These are phyloP conservation scores for Chromoteleia sp. DNA, from an alignment of 2,888 invertebrate genomes.

Conservation along the genomic window DNA sequence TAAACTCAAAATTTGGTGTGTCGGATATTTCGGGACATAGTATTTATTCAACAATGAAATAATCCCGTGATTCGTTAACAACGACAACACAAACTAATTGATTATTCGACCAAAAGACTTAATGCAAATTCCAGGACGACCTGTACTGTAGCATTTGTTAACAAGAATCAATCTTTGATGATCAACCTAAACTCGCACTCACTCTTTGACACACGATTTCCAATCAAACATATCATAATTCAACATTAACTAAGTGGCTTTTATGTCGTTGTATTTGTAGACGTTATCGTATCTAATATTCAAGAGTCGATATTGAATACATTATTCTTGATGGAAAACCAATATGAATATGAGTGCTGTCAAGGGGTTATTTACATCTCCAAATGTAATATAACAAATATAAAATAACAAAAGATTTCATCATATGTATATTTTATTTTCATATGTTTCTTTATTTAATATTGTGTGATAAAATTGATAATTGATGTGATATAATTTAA, in stretches of 20 bases:
- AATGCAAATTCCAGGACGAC: constrained; percentile 10
- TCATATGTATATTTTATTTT: too few species aligned
- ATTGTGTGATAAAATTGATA: too few species aligned
- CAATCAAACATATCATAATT: constrained; percentile 28
- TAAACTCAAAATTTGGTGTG: constrained; percentile 27
- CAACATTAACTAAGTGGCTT: constrained; percentile 27
- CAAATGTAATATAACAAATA: too few species aligned
- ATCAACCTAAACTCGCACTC: constrained; percentile 18
- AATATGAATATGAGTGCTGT: constrained; percentile 9
- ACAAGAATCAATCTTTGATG: constrained; percentile 25
- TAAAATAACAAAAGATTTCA: too few species aligned
- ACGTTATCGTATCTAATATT: neutral
- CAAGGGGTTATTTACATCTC: neutral
- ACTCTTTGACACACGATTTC: constrained; percentile 18
- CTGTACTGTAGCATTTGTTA: constrained; percentile 1
- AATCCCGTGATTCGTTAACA: constrained; percentile 4
- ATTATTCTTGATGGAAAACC: constrained; percentile 5
- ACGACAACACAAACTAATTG: constrained; percentile 12
- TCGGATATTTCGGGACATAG: constrained; percentile 6
- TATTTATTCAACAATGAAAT: constrained; percentile 5
- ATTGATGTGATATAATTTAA: too few species aligned
- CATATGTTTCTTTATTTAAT: too few species aligned
- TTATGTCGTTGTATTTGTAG: neutral
- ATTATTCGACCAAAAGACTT: constrained; percentile 11
- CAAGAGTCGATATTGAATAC: constrained; percentile 2